phyloP scores from a whole-genome alignment of 2,113 vertebrate species.

The Coturnix japonica region DNA sequence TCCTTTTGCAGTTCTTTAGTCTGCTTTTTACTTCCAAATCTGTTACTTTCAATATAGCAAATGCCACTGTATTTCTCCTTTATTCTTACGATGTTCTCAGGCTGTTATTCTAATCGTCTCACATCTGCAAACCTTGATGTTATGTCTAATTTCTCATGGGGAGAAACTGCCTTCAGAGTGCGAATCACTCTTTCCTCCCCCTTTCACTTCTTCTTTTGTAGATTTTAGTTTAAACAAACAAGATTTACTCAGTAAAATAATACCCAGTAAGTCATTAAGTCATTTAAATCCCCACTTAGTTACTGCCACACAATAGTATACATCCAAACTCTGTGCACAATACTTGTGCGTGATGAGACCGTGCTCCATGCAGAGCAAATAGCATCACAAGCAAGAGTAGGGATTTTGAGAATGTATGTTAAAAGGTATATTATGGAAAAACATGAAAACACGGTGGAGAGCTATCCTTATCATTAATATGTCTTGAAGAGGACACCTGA shows the following conservation, averaged over 20 bases:
- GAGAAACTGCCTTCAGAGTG: not conserved
- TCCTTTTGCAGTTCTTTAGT: not conserved
- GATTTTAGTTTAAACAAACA: not conserved
- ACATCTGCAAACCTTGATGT: not conserved
- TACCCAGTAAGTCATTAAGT: not conserved
- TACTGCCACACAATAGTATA: not conserved
- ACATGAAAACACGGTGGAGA: not conserved
- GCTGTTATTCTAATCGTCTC: accelerated
- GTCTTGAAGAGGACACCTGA: not conserved
- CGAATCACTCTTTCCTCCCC: not conserved
- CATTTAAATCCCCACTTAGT: not conserved
- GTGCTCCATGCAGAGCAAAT: not conserved
- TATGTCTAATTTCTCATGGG: not conserved
- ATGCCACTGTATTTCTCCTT: not conserved
- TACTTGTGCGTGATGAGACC: not conserved
- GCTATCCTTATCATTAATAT: not conserved
- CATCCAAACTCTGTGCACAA: not conserved
- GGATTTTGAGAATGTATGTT: not conserved
- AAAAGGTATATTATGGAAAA: not conserved
- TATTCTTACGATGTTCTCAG: not conserved
- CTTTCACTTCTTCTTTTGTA: not conserved
- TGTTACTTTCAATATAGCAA: not conserved
- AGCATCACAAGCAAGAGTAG: not conserved
- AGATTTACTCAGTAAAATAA: not conserved
- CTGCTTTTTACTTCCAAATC: not conserved